Evolutionary conservation across 2,888 invertebrate species (phyloP).

Genomic region (Phyto melanocephala): DNA sequence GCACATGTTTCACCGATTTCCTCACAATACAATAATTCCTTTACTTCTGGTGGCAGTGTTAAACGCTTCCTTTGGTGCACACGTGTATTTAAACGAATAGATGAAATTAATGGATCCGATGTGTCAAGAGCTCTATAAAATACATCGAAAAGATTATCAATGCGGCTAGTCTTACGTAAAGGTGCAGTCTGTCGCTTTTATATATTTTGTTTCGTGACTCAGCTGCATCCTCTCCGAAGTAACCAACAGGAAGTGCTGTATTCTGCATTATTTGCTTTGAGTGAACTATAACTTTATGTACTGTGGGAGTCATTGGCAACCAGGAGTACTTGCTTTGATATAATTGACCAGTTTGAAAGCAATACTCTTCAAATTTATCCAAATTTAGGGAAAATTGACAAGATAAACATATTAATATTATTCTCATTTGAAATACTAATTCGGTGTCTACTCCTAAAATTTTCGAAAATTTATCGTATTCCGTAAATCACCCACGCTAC

Average conservation of each 20-base stretch:
- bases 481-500: constrained; percentile 15
- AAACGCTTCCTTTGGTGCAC: constrained; percentile 40
- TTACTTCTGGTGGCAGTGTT: constrained; percentile 21
- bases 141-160: constrained; percentile 28
- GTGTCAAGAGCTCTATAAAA: too few species aligned
- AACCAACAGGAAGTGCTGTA: constrained; percentile 13
- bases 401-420: constrained; percentile 19
- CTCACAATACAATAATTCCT: constrained; percentile 36
- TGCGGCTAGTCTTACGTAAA: constrained; percentile 36
- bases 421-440: constrained; percentile 18
- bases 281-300: constrained; percentile 24
- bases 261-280: constrained; percentile 42
- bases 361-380: constrained; percentile 15
- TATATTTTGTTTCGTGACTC: constrained; percentile 44
- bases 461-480: constrained; percentile 12
- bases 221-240: constrained; percentile 32
- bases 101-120: too few species aligned
- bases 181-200: constrained; percentile 33
- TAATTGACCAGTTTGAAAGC: constrained; percentile 2
- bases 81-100: too few species aligned
- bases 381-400: constrained; percentile 15
- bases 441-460: constrained; percentile 9
- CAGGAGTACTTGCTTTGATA: constrained; percentile 25
- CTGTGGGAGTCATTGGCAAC: constrained; percentile 41
- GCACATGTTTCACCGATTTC: constrained; percentile 13